Conservation (phyloP, 2,797 vertebrate genomes). For the Setipinna tenuifilis region DNA sequence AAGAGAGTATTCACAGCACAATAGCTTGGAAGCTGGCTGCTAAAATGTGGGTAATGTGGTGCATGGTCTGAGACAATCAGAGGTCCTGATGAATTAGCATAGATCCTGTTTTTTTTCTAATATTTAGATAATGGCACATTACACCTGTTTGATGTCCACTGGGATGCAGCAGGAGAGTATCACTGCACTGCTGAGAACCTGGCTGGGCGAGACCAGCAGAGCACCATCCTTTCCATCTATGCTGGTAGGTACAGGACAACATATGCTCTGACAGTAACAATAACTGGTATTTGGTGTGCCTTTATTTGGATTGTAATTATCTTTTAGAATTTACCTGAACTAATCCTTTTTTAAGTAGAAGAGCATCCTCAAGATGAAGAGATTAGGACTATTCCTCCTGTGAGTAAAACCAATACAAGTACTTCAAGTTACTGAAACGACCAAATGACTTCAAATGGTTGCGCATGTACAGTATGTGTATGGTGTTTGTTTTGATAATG, state of each 20-base stretch:
- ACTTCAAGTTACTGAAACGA: too few species aligned
- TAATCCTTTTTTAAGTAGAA: constrained; percentile 60
- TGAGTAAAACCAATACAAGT: constrained; percentile 61
- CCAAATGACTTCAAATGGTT: too few species aligned
- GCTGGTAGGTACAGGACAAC: constrained; percentile 57
- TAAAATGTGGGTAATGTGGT: neutral
- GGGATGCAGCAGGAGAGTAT: constrained; percentile 72
- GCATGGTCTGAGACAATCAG: neutral
- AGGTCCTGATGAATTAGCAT: neutral
- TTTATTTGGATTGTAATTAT: neutral
- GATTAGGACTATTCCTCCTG: constrained; percentile 61
- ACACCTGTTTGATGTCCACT: constrained; percentile 64
- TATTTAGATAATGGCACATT: constrained; percentile 68
- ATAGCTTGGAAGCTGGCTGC: neutral
- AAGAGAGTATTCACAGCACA: neutral
- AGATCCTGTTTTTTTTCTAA: neutral
- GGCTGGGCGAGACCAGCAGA: constrained; percentile 69
- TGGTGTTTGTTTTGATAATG: neutral
- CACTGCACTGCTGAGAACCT: constrained; percentile 73
- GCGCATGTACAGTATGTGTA: too few species aligned
- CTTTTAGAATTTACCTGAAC: constrained; percentile 34
- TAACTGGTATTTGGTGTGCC: neutral
- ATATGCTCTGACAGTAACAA: neutral
- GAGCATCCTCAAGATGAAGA: constrained; percentile 56
- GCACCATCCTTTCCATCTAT: constrained; percentile 56